Conservation (phyloP, 2,797 vertebrate genomes). For the Danio kyathit region DNA sequence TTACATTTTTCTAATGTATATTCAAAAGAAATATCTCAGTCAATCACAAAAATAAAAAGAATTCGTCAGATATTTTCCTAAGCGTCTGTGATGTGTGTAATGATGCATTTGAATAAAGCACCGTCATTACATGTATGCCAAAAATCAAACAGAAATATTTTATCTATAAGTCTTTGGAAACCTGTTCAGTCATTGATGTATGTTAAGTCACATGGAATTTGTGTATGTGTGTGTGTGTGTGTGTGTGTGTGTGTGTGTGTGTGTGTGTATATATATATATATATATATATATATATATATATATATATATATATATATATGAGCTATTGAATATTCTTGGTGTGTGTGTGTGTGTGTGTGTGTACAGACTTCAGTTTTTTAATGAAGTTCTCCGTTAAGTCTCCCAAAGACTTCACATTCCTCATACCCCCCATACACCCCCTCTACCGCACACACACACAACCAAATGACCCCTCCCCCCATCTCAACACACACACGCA, state of each 20-base stretch:
- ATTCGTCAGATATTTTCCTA: not conserved
- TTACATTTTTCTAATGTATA: not conserved
- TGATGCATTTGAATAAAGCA: not conserved
- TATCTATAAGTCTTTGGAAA: not conserved
- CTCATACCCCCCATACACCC: slow-evolving; percentile 40
- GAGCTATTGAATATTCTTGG: slow-evolving; percentile 12
- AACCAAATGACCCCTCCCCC: slow-evolving; percentile 63
- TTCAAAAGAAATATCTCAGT: not conserved
- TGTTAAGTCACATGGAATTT: not conserved
- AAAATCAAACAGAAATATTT: not conserved
- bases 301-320: not conserved
- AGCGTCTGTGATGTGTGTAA: not conserved
- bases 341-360: slow-evolving; percentile 15
- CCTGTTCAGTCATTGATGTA: not conserved
- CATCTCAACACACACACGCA: slow-evolving; percentile 28
- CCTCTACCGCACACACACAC: slow-evolving; percentile 37
- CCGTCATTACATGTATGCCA: not conserved
- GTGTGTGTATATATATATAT: not conserved
- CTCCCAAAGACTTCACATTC: slow-evolving; percentile 61
- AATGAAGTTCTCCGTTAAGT: slow-evolving; percentile 60
- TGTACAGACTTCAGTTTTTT: slow-evolving; percentile 45
- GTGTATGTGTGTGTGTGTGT: slow-evolving; percentile 15
- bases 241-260: slow-evolving; percentile 6
- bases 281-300: too few species aligned
- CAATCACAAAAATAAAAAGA: not conserved